These are phyloP conservation scores for Anarhynchus alexandrinus DNA, from an alignment of 2,113 vertebrate species.

Conservation along the genomic window DNA sequence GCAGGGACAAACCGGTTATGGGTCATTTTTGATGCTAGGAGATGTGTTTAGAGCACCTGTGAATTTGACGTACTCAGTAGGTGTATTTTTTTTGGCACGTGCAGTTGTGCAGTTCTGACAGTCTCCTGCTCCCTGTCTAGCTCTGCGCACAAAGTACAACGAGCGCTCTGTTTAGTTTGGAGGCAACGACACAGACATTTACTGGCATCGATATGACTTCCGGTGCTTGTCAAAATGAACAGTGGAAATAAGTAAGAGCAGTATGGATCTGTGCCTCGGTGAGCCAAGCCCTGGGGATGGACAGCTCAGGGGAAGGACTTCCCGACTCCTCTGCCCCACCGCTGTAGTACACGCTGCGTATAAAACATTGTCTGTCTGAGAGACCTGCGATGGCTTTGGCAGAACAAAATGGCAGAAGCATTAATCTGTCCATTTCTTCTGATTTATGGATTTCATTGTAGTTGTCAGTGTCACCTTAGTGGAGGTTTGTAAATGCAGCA, in stretches of 20 bases:
- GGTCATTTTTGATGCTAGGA: not conserved
- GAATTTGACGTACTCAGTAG: not conserved
- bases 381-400: not conserved
- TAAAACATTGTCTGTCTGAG: not conserved
- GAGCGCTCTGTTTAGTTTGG: not conserved
- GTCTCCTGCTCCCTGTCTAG: not conserved
- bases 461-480: not conserved
- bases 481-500: not conserved
- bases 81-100: not conserved
- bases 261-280: not conserved
- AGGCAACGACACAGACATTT: fast-evolving
- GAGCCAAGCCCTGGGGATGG: not conserved
- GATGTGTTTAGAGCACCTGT: not conserved
- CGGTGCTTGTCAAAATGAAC: not conserved
- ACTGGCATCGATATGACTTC: not conserved
- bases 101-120: not conserved
- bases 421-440: not conserved
- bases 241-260: not conserved
- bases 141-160: not conserved
- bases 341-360: fast-evolving
- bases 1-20: not conserved
- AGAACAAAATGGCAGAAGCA: not conserved
- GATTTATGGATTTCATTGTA: not conserved
- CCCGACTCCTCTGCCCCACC: fast-evolving
- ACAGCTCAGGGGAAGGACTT: not conserved